Evolutionary conservation across 2,888 invertebrate genomes (phyloP).

Genomic region (Lasioglossum malachurum): DNA sequence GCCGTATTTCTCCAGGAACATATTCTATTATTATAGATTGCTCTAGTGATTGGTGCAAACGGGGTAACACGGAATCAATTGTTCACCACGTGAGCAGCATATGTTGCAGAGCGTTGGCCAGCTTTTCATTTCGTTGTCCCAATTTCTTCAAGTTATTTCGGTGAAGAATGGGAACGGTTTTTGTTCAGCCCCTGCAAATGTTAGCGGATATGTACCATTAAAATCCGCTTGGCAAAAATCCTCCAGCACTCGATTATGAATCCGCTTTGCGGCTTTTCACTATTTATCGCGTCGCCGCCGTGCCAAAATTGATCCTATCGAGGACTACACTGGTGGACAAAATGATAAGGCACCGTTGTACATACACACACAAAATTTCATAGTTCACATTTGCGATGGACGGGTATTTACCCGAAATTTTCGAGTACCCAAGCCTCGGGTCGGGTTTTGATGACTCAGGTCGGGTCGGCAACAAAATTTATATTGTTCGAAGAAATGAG

Average conservation of each 20-base stretch:
- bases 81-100: conserved; percentile 42
- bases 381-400: too few species aligned
- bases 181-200: conserved; percentile 41
- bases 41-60: not conserved
- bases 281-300: not conserved
- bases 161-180: conserved; percentile 54
- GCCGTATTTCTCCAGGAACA: not conserved
- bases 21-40: not conserved
- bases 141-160: conserved; percentile 65
- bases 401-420: too few species aligned
- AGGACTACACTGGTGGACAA: not conserved
- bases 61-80: conserved; percentile 32
- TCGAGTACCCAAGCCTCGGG: too few species aligned
- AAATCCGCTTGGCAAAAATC: conserved; percentile 55
- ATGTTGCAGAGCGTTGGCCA: conserved; percentile 53
- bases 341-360: too few species aligned
- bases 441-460: too few species aligned
- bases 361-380: too few species aligned
- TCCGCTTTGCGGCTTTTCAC: conserved; percentile 12
- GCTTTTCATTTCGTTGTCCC: conserved; percentile 63
- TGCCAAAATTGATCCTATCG: conserved; percentile 38
- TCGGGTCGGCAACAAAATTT: too few species aligned
- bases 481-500: too few species aligned
- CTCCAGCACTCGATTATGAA: conserved; percentile 18
- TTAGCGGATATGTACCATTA: conserved; percentile 34